Evolutionary conservation across 2,113 vertebrate species (phyloP).

Genomic region (Rhinolophus ferrumequinum): DNA sequence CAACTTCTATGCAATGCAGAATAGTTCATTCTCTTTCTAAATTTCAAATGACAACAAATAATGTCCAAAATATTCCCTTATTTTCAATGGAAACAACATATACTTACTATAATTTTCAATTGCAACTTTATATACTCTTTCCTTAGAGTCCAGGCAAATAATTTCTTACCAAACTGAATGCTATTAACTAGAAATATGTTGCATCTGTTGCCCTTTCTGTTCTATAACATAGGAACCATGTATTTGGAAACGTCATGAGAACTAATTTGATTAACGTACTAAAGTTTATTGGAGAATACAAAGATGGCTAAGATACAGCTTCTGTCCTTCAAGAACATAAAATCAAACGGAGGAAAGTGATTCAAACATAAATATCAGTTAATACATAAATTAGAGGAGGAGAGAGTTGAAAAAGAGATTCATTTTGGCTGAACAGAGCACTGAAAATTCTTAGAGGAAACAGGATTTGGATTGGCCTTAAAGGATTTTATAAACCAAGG

Average conservation of each 20-base stretch:
- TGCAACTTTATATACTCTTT: not conserved
- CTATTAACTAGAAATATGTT: not conserved
- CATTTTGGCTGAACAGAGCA: not conserved
- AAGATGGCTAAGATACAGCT: not conserved
- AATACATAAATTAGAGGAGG: not conserved
- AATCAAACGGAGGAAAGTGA: not conserved
- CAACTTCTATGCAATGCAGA: not conserved
- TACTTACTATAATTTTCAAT: not conserved
- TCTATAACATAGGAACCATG: not conserved
- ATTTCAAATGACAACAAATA: not conserved
- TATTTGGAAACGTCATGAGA: not conserved
- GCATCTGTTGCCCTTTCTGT: not conserved
- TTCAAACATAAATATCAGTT: not conserved
- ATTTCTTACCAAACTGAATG: slow-evolving; percentile 23
- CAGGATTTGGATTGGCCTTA: slow-evolving; percentile 7
- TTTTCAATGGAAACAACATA: slow-evolving; percentile 4
- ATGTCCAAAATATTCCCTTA: not conserved
- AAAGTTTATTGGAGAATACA: not conserved
- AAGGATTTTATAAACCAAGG: not conserved
- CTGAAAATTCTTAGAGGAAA: not conserved
- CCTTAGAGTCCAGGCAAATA: not conserved
- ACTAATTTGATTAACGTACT: not conserved
- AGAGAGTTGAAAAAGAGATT: not conserved
- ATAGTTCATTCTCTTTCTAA: not conserved
- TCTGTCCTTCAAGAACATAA: not conserved